Conservation (phyloP, 2,113 vertebrate species). For the Propithecus coquereli region DNA sequence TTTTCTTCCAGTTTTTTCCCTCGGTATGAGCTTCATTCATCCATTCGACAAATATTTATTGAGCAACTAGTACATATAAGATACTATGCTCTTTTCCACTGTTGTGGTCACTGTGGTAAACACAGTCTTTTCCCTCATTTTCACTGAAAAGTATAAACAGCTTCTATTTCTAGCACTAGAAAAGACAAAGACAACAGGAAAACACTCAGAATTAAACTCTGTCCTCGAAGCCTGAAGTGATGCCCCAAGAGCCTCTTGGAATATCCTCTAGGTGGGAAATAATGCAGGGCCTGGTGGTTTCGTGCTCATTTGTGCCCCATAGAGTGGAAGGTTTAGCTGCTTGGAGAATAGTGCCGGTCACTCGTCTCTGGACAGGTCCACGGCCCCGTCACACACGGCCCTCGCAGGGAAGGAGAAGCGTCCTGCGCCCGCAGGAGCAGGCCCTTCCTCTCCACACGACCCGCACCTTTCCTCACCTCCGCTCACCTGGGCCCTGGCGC, state of each 20-base stretch:
- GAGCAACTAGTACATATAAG: background rate
- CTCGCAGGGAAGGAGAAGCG: background rate
- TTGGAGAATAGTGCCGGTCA: background rate
- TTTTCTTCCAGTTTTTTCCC: background rate
- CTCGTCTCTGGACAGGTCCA: background rate
- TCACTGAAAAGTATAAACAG: background rate
- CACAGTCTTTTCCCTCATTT: background rate
- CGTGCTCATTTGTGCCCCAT: no score
- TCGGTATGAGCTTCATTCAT: background rate
- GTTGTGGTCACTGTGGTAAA: background rate
- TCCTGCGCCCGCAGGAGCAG: background rate
- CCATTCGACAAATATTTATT: background rate
- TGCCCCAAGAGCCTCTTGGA: background rate
- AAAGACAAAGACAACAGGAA: background rate
- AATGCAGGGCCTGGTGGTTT: background rate
- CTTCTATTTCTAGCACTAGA: background rate
- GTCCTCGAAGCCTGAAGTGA: background rate
- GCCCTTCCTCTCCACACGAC: background rate
- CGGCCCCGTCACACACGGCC: fast-evolving
- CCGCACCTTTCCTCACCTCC: background rate
- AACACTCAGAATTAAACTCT: background rate
- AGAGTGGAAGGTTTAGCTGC: background rate
- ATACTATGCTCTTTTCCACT: background rate
- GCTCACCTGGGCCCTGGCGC: background rate
- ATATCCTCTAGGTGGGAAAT: background rate